phyloP scores from a whole-genome alignment of 2,888 invertebrate genomes.

The Lymantria monacha region DNA sequence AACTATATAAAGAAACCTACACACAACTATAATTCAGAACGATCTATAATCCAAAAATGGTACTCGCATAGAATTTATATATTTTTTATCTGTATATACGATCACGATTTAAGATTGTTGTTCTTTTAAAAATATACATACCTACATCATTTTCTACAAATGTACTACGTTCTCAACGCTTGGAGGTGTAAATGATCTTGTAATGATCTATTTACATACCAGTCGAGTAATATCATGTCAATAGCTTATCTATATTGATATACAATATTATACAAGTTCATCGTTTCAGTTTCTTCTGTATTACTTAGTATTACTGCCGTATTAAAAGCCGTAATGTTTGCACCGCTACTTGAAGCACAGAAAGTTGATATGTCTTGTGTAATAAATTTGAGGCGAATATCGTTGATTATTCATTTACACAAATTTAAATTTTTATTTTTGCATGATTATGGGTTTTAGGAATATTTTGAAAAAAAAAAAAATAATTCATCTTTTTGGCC shows the following conservation, averaged over 20 bases:
- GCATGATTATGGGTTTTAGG: too few species aligned
- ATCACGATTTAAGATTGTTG: conserved; percentile 18
- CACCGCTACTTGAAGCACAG: too few species aligned
- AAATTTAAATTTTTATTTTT: too few species aligned
- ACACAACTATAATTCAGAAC: conserved; percentile 13
- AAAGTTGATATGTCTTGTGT: too few species aligned
- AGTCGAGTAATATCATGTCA: conserved; percentile 18
- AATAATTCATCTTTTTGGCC: too few species aligned
- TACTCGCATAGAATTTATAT: background rate
- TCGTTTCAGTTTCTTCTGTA: background rate
- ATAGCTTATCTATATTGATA: conserved; percentile 24
- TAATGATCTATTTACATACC: conserved; percentile 40
- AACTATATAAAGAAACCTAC: conserved; percentile 11
- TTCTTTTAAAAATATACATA: conserved; percentile 9
- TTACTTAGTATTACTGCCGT: too few species aligned
- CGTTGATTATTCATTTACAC: too few species aligned
- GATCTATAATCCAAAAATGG: conserved; percentile 14
- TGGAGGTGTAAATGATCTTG: conserved; percentile 38
- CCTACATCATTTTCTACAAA: conserved; percentile 21
- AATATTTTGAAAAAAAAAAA: too few species aligned
- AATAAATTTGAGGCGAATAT: too few species aligned
- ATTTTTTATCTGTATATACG: conserved; percentile 14
- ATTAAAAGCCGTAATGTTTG: too few species aligned
- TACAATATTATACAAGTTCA: conserved; percentile 22
- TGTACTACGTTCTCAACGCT: conserved; percentile 19